Conservation (phyloP, 2,113 vertebrate species). For the Tursiops truncatus region DNA sequence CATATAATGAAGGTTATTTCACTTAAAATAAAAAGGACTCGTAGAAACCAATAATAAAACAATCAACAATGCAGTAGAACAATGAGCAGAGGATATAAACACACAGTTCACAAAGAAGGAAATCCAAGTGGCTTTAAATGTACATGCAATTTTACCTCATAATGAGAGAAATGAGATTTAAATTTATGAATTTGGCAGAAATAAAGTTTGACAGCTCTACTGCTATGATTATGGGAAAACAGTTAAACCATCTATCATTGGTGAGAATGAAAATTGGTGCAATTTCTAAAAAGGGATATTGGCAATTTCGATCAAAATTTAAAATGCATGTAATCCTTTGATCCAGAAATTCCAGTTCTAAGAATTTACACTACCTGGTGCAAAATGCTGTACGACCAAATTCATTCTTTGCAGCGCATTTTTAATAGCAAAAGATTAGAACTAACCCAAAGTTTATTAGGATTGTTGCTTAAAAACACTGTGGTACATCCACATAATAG, state of each 20-base stretch:
- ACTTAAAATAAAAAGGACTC: slow-evolving; percentile 6
- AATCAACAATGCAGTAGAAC: neutral
- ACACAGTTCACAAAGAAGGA: neutral
- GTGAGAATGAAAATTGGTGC: neutral
- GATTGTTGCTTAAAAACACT: neutral
- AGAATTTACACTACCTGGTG: neutral
- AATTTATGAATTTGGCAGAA: neutral
- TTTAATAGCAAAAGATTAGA: slow-evolving; percentile 15
- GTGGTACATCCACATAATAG: neutral
- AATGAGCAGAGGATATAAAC: neutral
- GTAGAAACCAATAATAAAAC: neutral
- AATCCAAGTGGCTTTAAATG: neutral
- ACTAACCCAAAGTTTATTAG: neutral
- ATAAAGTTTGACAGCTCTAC: neutral
- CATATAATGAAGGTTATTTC: neutral
- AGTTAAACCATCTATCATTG: neutral
- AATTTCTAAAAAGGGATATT: neutral
- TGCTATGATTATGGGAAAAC: neutral
- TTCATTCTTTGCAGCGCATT: neutral
- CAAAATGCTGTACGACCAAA: neutral
- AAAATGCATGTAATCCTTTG: neutral
- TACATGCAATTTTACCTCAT: neutral
- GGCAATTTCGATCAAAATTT: neutral
- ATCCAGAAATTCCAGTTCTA: neutral
- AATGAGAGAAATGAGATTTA: neutral